A percentile compares a stretch with the other conserved stretches of the same genome.
These are phyloP conservation scores for Bombus superbus DNA, from an alignment of 1,140 invertebrate genomes.

Conservation along the genomic window DNA sequence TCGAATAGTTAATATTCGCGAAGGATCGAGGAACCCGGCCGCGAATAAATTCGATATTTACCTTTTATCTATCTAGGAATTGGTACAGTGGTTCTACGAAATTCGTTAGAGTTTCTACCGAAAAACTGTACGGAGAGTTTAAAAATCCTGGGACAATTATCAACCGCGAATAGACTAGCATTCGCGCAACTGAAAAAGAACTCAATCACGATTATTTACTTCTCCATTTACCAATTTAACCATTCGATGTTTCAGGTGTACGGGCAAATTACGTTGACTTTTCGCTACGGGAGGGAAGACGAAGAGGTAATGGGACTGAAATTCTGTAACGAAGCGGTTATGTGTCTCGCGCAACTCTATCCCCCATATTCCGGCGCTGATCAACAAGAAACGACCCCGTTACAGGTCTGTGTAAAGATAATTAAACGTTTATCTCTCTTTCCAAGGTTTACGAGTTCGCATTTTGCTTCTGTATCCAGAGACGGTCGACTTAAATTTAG, in stretches of 20 bases:
- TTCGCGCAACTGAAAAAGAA: not conserved
- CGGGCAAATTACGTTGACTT: slow-evolving; percentile 93
- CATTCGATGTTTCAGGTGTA: slow-evolving; percentile 84
- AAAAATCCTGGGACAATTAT: not conserved
- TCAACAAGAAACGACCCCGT: slow-evolving; percentile 85
- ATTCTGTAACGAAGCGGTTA: slow-evolving; percentile 95
- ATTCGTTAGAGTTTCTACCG: not conserved
- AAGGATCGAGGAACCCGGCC: no score
- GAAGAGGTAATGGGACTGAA: slow-evolving; percentile 96
- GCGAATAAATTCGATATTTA: no score
- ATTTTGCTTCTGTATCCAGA: not conserved
- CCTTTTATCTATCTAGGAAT: no score
- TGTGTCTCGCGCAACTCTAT: slow-evolving; percentile 93
- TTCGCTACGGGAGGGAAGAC: slow-evolving; percentile 95
- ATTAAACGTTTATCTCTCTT: not conserved
- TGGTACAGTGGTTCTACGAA: rapidly evolving
- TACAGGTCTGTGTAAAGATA: slow-evolving; percentile 86
- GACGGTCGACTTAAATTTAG: not conserved
- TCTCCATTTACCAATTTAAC: slow-evolving; percentile 15
- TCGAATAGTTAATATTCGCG: not conserved
- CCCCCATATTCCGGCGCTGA: slow-evolving; percentile 85
- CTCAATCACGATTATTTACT: not conserved
- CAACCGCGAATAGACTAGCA: not conserved
- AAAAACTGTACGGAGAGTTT: not conserved
- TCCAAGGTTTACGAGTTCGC: no score